phyloP scores from a whole-genome alignment of 2,113 vertebrate species.

The Passer domesticus region DNA sequence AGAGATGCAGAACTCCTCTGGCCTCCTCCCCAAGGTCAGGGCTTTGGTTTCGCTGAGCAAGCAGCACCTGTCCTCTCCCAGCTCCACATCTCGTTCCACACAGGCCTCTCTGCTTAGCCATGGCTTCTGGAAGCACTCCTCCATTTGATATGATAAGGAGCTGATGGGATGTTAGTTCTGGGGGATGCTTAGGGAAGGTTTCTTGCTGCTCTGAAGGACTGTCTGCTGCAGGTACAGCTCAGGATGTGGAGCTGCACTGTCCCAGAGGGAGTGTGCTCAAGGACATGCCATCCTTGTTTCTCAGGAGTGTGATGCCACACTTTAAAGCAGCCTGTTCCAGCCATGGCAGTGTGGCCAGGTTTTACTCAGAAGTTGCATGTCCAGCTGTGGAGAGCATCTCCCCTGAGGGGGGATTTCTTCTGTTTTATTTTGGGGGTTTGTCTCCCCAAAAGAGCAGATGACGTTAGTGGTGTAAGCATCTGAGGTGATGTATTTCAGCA shows the following conservation, averaged over 20 bases:
- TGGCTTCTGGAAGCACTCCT: not conserved
- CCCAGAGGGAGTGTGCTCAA: not conserved
- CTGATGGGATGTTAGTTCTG: not conserved
- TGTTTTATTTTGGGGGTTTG: not conserved
- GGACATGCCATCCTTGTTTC: not conserved
- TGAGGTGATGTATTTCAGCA: not conserved
- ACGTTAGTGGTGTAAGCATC: not conserved
- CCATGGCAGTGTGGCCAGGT: not conserved
- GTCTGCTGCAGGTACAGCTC: constrained; percentile 3
- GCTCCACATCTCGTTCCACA: not conserved
- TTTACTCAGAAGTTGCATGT: not conserved
- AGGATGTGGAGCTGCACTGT: not conserved
- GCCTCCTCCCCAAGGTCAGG: constrained; percentile 46
- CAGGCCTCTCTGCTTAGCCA: not conserved
- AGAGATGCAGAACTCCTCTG: not conserved
- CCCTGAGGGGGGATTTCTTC: not conserved
- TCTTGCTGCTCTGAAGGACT: not conserved
- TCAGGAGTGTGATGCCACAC: not conserved
- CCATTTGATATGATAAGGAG: not conserved
- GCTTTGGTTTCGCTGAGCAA: constrained; percentile 41
- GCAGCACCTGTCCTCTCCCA: not conserved
- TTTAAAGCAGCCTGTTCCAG: not conserved
- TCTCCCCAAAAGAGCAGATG: not conserved
- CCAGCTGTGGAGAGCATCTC: not conserved
- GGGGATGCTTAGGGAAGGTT: not conserved